phyloP scores from a whole-genome alignment of 2,113 vertebrate genomes.

The Lepus timidus region DNA sequence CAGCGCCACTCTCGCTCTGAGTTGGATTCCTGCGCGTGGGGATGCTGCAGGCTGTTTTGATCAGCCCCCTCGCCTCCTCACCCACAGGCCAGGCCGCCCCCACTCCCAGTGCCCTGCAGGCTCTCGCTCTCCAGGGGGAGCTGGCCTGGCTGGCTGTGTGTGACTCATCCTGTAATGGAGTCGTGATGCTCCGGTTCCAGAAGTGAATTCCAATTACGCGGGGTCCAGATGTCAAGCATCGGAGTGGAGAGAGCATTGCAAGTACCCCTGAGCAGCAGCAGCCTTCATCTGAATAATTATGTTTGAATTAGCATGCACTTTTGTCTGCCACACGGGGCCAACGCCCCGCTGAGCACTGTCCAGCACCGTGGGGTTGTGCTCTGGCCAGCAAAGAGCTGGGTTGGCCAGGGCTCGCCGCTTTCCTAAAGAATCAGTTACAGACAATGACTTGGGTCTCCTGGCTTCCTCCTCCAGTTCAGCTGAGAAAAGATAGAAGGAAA shows the following conservation, averaged over 20 bases:
- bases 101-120: rapidly evolving
- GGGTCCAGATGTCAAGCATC: not conserved
- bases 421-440: not conserved
- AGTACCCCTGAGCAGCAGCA: not conserved
- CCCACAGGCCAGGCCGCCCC: rapidly evolving
- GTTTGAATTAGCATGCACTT: constrained; percentile 6
- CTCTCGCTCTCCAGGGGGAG: not conserved
- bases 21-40: too few species aligned
- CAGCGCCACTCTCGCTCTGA: not conserved
- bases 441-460: not conserved
- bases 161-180: not conserved
- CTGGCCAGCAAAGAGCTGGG: not conserved
- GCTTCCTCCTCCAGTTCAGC: not conserved
- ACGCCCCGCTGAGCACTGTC: not conserved
- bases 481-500: not conserved
- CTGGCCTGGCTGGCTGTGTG: not conserved
- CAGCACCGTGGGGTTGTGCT: not conserved
- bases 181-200: not conserved
- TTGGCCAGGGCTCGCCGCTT: not conserved
- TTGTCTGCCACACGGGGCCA: rapidly evolving
- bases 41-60: too few species aligned
- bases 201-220: not conserved
- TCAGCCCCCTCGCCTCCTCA: not conserved
- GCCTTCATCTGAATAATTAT: constrained; percentile 8
- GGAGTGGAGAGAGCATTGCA: not conserved